Evolutionary conservation across 2,797 vertebrate species (phyloP).

Genomic region (Allobates femoralis): DNA sequence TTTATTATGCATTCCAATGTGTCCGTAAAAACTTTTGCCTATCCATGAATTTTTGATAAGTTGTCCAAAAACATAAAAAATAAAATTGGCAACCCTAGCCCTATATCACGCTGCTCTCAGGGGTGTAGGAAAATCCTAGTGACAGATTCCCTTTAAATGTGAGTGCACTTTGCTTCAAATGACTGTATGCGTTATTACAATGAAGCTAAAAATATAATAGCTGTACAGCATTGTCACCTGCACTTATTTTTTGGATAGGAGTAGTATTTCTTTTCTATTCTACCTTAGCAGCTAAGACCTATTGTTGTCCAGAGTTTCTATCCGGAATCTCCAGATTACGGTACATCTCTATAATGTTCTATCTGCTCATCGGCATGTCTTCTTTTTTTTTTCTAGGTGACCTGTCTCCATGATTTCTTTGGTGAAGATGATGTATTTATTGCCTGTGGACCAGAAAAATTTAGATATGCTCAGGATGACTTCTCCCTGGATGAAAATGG

Average conservation of each 20-base stretch:
- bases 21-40: no score
- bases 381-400: slow-evolving; percentile 81
- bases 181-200: background rate
- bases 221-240: background rate
- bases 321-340: no score
- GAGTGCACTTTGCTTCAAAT: background rate
- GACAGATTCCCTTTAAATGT: no score
- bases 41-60: no score
- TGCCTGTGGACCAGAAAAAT: slow-evolving; percentile 98
- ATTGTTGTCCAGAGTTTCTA: background rate
- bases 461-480: slow-evolving; percentile 98
- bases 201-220: background rate
- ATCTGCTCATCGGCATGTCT: slow-evolving; percentile 52
- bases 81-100: no score
- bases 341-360: background rate
- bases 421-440: slow-evolving; percentile 98
- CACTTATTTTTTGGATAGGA: no score
- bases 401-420: slow-evolving; percentile 98
- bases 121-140: no score
- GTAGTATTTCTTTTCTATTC: background rate
- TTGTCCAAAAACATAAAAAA: no score
- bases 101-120: no score
- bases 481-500: slow-evolving; percentile 97
- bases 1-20: no score
- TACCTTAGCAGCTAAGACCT: background rate